Evolutionary conservation across 2,113 vertebrate species (phyloP).

Genomic region (Elephas maximus): DNA sequence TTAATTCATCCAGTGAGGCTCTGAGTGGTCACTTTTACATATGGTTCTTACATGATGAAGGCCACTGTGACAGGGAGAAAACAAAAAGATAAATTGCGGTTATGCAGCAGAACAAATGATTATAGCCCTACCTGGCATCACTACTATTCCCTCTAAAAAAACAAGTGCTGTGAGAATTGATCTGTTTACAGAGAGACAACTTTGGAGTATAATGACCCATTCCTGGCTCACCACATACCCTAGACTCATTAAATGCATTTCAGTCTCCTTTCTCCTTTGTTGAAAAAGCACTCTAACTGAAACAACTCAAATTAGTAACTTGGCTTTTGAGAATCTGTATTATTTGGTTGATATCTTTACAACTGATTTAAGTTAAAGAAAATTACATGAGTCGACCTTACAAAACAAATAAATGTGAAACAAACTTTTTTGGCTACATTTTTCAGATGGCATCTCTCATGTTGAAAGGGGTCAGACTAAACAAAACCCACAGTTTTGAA

Average conservation of each 20-base stretch:
- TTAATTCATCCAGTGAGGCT: not conserved
- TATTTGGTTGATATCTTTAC: constrained; percentile 26
- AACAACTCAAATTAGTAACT: constrained; percentile 45
- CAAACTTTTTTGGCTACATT: not conserved
- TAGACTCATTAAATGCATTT: constrained; percentile 59
- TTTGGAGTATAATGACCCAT: constrained; percentile 65
- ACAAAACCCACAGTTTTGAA: not conserved
- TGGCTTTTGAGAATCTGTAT: constrained; percentile 17
- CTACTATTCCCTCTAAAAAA: constrained; percentile 12
- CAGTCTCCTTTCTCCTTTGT: constrained; percentile 32
- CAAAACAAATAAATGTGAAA: constrained; percentile 28
- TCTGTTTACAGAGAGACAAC: constrained; percentile 61
- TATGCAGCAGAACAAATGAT: constrained; percentile 27
- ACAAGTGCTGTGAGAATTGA: constrained; percentile 39
- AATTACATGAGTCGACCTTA: constrained; percentile 29
- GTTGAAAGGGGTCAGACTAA: not conserved
- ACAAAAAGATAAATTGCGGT: not conserved
- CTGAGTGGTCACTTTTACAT: not conserved
- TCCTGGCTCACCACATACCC: constrained; percentile 32
- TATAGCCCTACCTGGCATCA: constrained; percentile 34
- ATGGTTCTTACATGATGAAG: constrained; percentile 24
- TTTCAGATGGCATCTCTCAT: constrained; percentile 48
- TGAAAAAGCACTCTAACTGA: constrained; percentile 52
- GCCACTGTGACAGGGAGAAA: not conserved
- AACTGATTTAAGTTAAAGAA: constrained; percentile 54